phyloP scores from a whole-genome alignment of 2,797 vertebrate genomes.

The Sciurus carolinensis region DNA sequence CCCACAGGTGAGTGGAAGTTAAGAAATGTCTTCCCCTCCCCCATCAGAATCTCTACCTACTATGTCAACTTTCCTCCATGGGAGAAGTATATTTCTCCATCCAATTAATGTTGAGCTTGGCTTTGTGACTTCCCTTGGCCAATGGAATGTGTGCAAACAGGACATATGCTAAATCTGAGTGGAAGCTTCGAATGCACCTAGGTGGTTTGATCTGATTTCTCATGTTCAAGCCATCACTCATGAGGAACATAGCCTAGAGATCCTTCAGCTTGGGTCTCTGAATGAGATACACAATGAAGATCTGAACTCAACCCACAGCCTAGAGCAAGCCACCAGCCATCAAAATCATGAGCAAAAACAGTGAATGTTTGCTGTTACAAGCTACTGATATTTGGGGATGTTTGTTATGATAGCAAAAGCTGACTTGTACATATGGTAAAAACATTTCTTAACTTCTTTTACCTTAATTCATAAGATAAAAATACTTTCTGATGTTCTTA shows the following conservation, averaged over 20 bases:
- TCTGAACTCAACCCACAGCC: background rate
- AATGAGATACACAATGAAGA: background rate
- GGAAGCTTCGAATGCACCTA: background rate
- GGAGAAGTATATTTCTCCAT: background rate
- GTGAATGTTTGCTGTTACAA: background rate
- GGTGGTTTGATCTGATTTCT: background rate
- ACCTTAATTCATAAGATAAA: background rate
- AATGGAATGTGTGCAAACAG: background rate
- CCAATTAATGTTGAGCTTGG: too few relatives aligned
- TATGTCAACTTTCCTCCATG: background rate
- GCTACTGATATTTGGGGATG: background rate
- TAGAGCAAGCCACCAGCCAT: background rate
- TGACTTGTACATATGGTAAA: background rate
- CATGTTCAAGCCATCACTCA: background rate
- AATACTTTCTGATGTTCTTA: background rate
- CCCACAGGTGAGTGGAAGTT: background rate
- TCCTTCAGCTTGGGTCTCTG: background rate
- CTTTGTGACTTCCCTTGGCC: background rate
- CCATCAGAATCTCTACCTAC: background rate
- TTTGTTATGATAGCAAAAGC: constrained; percentile 49
- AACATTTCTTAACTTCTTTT: too few relatives aligned
- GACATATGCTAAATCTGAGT: background rate
- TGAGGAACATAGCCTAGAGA: background rate
- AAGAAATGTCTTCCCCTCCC: background rate
- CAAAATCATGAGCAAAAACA: background rate